Evolutionary conservation across 2,797 vertebrate species (phyloP).

Genomic region (Phoeniculus purpureus): DNA sequence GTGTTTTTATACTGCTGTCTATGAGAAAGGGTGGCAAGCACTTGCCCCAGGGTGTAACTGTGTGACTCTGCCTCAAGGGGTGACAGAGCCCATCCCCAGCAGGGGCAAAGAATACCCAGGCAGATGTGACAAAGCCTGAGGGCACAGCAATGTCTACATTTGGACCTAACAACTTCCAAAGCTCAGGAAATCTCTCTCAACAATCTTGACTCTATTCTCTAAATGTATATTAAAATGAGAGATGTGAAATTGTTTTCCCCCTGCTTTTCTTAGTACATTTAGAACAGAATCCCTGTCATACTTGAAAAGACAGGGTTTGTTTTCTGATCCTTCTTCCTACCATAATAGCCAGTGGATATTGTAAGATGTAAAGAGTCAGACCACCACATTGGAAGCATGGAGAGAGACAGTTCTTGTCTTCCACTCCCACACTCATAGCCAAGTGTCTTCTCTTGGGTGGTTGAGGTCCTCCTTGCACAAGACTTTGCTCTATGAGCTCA

Average conservation of each 20-base stretch:
- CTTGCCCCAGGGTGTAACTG: neutral
- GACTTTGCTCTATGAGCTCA: neutral
- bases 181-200: neutral
- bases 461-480: rapidly evolving
- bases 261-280: neutral
- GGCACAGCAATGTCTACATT: neutral
- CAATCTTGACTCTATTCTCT: neutral
- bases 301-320: rapidly evolving
- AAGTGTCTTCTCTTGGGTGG: neutral
- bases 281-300: neutral
- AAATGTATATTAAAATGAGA: neutral
- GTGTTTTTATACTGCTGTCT: neutral
- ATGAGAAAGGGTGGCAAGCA: neutral
- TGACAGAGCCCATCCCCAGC: neutral
- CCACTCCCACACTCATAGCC: neutral
- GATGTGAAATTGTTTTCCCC: neutral
- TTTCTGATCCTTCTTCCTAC: neutral
- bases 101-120: neutral
- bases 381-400: rapidly evolving
- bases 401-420: neutral
- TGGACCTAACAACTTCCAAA: neutral
- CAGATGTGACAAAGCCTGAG: neutral
- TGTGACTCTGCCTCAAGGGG: neutral
- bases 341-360: neutral
- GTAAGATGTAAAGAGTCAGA: neutral